Percentiles rank a stretch among this genome's conserved stretches.
Evolutionary conservation across 2,113 vertebrate species (phyloP).

Genomic region (Nannobrachium achirus): DNA sequence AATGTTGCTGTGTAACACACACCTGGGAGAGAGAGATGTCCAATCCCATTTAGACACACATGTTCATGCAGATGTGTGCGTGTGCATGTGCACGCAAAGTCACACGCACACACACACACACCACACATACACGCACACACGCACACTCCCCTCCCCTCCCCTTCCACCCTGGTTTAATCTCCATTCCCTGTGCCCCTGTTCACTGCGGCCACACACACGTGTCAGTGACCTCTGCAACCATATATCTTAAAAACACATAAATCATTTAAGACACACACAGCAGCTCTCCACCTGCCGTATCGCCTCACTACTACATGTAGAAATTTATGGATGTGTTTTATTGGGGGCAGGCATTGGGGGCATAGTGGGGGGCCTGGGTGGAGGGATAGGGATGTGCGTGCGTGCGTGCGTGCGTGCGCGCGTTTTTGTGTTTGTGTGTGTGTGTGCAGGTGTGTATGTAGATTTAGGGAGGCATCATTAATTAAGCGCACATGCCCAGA

Average conservation of each 20-base stretch:
- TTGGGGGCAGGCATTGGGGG: background rate
- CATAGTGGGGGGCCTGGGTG: too few relatives aligned
- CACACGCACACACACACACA: background rate
- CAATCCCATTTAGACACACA: conserved; percentile 34
- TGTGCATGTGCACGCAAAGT: background rate
- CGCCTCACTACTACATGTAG: conserved; percentile 15
- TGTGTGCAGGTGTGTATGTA: background rate
- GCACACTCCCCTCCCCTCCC: too few relatives aligned
- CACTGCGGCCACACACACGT: background rate
- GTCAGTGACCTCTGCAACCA: background rate
- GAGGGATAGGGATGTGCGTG: conserved; percentile 1
- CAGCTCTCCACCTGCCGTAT: background rate
- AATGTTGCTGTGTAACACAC: background rate
- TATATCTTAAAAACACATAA: conserved; percentile 15
- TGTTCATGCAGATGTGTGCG: background rate
- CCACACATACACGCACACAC: background rate
- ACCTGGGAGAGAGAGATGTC: conserved; percentile 36
- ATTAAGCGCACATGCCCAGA: conserved; percentile 43
- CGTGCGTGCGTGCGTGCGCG: background rate
- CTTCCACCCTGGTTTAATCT: too few relatives aligned
- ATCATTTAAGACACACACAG: conserved; percentile 16
- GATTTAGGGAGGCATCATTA: conserved; percentile 34
- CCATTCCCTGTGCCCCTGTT: too few relatives aligned
- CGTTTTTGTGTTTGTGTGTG: conserved; percentile 17
- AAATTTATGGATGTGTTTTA: conserved; percentile 34